Percentiles rank a stretch among this genome's conserved stretches.
Evolutionary conservation across 2,797 vertebrate species (phyloP).

Genomic region (Thamnophis elegans): DNA sequence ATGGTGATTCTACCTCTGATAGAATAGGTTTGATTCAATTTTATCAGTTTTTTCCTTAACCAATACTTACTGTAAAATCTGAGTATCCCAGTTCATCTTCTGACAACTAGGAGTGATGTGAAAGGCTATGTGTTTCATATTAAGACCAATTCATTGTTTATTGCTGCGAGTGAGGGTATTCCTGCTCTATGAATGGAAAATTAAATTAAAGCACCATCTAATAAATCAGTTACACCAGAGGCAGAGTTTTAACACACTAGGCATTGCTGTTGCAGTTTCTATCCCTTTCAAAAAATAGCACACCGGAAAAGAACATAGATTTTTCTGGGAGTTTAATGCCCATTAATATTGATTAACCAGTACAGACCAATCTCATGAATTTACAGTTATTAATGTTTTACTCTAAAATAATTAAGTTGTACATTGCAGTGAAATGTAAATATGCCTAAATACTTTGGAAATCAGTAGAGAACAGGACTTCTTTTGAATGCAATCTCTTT

Average conservation of each 20-base stretch:
- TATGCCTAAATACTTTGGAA: background rate
- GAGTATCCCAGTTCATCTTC: background rate
- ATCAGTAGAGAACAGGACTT: background rate
- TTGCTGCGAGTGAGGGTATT: slow-evolving; percentile 2
- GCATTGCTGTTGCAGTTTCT: background rate
- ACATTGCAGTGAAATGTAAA: background rate
- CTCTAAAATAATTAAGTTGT: background rate
- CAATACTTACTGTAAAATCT: slow-evolving; percentile 25
- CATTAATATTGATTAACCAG: background rate
- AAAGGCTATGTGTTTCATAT: background rate
- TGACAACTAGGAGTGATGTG: background rate
- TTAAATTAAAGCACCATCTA: slow-evolving; percentile 11
- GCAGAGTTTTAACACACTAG: background rate
- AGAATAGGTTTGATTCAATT: slow-evolving; percentile 17
- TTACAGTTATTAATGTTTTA: background rate
- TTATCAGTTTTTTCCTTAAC: slow-evolving; percentile 27
- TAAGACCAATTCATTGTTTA: slow-evolving; percentile 18
- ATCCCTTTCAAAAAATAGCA: slow-evolving; percentile 10
- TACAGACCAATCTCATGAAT: background rate
- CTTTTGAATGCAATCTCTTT: background rate
- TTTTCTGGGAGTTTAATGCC: background rate
- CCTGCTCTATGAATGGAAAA: background rate
- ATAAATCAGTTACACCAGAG: slow-evolving; percentile 5
- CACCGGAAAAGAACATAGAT: background rate
- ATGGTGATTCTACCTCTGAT: slow-evolving; percentile 48